Conservation (phyloP, 64 coral and sea anemone genomes). For the Porites lutea region DNA sequence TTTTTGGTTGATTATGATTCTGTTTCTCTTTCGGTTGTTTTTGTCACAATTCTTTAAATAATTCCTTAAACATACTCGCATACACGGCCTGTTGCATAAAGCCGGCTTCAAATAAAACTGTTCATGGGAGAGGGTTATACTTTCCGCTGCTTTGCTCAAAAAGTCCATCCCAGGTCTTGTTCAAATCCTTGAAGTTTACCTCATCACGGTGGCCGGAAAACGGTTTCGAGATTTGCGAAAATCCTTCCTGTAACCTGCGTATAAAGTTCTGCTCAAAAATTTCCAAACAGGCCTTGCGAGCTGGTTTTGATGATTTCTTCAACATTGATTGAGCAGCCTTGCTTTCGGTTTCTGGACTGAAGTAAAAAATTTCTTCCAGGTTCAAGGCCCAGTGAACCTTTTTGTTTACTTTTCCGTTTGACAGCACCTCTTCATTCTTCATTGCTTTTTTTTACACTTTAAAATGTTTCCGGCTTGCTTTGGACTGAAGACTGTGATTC, state of each 20-base stretch:
- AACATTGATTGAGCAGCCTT: neutral
- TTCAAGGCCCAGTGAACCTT: slow-evolving; percentile 18
- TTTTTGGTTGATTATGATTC: too few relatives aligned
- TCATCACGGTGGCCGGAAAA: neutral
- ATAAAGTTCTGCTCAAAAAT: neutral
- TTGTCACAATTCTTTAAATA: too few relatives aligned
- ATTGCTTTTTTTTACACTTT: too few relatives aligned
- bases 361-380: slow-evolving; percentile 35
- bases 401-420: neutral
- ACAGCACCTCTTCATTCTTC: too few relatives aligned
- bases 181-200: neutral
- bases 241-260: neutral
- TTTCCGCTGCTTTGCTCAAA: slow-evolving; percentile 2
- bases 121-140: neutral
- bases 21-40: too few relatives aligned
- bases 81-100: too few relatives aligned
- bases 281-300: neutral
- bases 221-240: neutral
- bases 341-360: slow-evolving; percentile 1
- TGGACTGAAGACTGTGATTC: too few relatives aligned
- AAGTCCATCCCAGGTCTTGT: slow-evolving; percentile 12
- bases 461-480: too few relatives aligned
- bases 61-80: too few relatives aligned
- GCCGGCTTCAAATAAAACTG: too few relatives aligned
- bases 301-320: slow-evolving; percentile 7